A percentile compares a stretch with the other conserved stretches of the same genome.
phyloP scores from a whole-genome alignment of 2,888 invertebrate genomes.

The Hipparchia semele region DNA sequence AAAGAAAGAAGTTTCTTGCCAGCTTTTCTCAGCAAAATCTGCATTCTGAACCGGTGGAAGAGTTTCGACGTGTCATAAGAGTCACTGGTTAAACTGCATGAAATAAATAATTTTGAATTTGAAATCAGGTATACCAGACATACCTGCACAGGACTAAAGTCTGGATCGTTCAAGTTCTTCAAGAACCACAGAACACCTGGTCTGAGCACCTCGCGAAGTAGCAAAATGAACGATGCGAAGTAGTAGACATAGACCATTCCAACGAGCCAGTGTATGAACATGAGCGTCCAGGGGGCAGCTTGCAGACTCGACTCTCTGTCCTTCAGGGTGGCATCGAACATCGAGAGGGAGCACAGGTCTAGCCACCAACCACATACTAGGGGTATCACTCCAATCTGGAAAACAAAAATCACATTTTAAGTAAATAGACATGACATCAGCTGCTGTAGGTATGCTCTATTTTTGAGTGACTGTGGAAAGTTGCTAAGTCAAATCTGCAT shows the following conservation, averaged over 20 bases:
- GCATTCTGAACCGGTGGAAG: no score
- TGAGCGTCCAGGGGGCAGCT: constrained; percentile 96
- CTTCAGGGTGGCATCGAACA: constrained; percentile 94
- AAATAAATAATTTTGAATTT: no score
- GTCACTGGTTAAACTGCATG: no score
- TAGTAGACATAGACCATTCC: constrained; percentile 99
- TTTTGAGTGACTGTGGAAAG: no score
- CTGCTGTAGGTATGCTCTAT: no score
- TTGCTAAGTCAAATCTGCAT: no score
- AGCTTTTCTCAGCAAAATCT: no score
- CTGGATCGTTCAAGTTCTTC: constrained; percentile 98
- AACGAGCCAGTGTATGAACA: constrained; percentile 99
- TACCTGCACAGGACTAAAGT: constrained; percentile 99
- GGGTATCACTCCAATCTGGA: constrained; percentile 95
- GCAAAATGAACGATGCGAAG: constrained; percentile 97
- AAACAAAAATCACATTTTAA: constrained; percentile 30
- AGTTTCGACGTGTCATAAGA: no score
- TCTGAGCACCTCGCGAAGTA: constrained; percentile 95
- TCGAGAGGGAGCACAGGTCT: constrained; percentile 97
- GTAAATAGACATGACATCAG: no score
- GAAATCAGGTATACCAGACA: constrained; percentile 32
- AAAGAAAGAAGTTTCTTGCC: no score
- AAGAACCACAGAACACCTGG: constrained; percentile 99
- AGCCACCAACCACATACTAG: constrained; percentile 99
- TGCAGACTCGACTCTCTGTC: constrained; percentile 94